Base-by-base conservation (phyloP, 1,140 invertebrate genomes). In the Tribolium madens region DNA sequence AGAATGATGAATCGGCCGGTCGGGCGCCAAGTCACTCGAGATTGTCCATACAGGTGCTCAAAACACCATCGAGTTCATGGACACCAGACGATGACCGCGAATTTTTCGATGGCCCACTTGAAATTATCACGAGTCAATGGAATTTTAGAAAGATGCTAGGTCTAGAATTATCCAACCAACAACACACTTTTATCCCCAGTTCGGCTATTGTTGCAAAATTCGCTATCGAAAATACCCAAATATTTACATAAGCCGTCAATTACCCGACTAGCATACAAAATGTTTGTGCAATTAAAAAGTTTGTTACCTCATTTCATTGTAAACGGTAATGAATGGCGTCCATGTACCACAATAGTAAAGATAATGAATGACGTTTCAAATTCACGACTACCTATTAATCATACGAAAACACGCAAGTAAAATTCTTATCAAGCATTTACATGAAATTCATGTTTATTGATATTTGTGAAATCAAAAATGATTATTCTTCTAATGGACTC, bases 41-140 rank as follows among this genome's bases (percentile, higher is more conserved):
- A 72, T 42, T 46, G 36, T 71, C 17, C 42, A 26, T 50, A 72
- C 70, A 72, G 70, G 70, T 72, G 70, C 31, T 71, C 17, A 33
- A 72, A 33, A 72, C n/a, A n/a, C 26, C 70, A 46, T 72, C 17
- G 70, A 52, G 70, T 72, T 72, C 70, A 52, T 21, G 70, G 70
- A 72, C 70, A 72, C 70, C 47, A 71, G 70, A 50, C 70, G 70
- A 52, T 52, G 70, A 72, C 70, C 70, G 47, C 70, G 18, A 72
- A 50, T 72, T 52, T 72, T 42, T 42, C 5, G 17, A 31, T 50
- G 46, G 70, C 6, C 46, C 47, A 15, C 70, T 72, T 14, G 21
- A 31, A 64, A 33, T 12, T 12, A 6, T 31, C 57, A 33, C 10
- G n/a, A 31, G 36, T 4, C 36, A 42, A 42, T 42, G 36, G 36